A percentile compares a stretch with the other conserved stretches of the same genome.
Evolutionary conservation across 2,888 invertebrate species (phyloP).

Genomic region (Drosophila dives): DNA sequence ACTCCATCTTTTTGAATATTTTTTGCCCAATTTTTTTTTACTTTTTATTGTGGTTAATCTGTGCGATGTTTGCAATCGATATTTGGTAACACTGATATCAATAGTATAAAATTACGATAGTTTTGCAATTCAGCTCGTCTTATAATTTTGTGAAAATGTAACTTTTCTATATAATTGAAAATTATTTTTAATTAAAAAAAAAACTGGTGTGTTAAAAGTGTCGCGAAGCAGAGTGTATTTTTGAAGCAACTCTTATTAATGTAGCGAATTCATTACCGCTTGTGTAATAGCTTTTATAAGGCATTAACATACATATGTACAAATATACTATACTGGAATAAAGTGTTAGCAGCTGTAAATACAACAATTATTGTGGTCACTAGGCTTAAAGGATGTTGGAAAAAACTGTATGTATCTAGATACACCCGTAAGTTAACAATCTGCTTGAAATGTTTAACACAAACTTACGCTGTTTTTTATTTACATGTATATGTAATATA

Average conservation of each 20-base stretch:
- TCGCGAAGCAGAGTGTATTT: neutral
- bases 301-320: neutral
- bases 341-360: neutral
- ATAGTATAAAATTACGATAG: constrained; percentile 3
- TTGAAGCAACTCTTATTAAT: constrained; percentile 1
- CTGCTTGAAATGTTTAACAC: neutral
- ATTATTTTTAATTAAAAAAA: neutral
- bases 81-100: neutral
- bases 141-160: neutral
- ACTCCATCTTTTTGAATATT: neutral
- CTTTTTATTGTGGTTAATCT: neutral
- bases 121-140: neutral
- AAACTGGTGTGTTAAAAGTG: neutral
- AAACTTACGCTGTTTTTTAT: neutral
- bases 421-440: neutral
- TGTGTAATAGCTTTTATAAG: constrained; percentile 1
- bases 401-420: neutral
- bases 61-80: neutral
- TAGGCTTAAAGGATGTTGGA: neutral
- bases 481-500: neutral
- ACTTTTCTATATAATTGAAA: constrained; percentile 1
- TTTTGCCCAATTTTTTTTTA: neutral
- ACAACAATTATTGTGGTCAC: constrained; percentile 1
- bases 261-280: neutral
- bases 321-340: neutral